A percentile compares a stretch with the other conserved stretches of the same genome.
These are phyloP conservation scores for Mormyrus hasselquistii DNA, from an alignment of 2,797 vertebrate genomes.

Conservation along the genomic window DNA sequence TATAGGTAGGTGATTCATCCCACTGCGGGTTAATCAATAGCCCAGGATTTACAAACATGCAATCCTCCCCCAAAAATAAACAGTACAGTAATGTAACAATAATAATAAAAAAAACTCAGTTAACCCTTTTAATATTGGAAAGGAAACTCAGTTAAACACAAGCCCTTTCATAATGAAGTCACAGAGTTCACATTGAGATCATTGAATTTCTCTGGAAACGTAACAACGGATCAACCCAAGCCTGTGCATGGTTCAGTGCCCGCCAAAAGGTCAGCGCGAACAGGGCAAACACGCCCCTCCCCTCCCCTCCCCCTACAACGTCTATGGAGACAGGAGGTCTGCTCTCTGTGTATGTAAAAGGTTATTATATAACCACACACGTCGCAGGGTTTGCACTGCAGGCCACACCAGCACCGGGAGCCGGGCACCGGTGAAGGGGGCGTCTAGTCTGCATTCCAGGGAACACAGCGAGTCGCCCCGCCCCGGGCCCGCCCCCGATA, in stretches of 20 bases:
- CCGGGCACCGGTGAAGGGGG: slow-evolving; percentile 7
- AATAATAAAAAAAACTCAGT: neutral
- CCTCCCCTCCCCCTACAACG: neutral
- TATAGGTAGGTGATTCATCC: neutral
- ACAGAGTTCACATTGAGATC: neutral
- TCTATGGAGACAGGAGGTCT: neutral
- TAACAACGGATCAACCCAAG: neutral
- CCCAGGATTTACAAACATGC: neutral
- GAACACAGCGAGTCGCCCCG: neutral
- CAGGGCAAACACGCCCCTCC: neutral
- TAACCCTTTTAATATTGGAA: neutral
- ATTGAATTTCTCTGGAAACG: neutral
- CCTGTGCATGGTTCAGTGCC: neutral
- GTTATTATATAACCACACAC: slow-evolving; percentile 13
- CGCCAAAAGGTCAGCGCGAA: neutral
- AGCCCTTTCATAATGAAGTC: neutral
- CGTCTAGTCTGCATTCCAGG: slow-evolving; percentile 16
- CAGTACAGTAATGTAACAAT: neutral
- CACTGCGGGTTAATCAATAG: neutral
- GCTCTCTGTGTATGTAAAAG: neutral
- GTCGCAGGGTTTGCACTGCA: neutral
- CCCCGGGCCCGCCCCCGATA: neutral
- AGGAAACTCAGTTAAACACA: neutral
- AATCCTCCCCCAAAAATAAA: neutral
- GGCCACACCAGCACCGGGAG: neutral